These are phyloP conservation scores for Ips nitidus DNA, from an alignment of 1,140 invertebrate genomes.

Conservation along the genomic window DNA sequence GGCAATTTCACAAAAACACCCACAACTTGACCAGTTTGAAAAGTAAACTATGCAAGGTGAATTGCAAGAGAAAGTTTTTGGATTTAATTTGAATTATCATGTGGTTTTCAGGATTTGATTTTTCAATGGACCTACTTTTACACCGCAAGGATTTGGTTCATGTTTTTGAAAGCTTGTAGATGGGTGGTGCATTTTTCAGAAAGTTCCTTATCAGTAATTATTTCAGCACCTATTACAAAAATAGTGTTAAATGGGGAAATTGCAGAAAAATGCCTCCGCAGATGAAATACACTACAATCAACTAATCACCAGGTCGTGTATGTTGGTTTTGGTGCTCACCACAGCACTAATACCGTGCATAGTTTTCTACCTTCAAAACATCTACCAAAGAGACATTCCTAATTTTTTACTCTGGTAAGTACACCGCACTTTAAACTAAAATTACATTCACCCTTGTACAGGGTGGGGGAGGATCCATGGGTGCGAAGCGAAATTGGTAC, in stretches of 20 bases:
- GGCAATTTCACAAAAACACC: conserved; percentile 25
- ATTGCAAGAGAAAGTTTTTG: neutral
- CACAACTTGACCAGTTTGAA: conserved; percentile 28
- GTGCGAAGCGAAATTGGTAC: conserved; percentile 46
- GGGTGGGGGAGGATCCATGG: conserved; percentile 48
- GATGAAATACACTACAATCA: conserved; percentile 33
- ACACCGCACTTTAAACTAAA: neutral
- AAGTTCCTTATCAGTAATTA: conserved; percentile 12
- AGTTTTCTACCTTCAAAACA: conserved; percentile 33
- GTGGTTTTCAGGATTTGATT: conserved; percentile 41
- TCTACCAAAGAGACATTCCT: conserved; percentile 41
- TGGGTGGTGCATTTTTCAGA: conserved; percentile 32
- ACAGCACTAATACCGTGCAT: conserved; percentile 37
- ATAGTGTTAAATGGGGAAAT: neutral
- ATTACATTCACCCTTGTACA: conserved; percentile 6
- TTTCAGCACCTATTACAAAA: no score
- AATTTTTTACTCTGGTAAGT: conserved; percentile 49
- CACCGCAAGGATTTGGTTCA: conserved; percentile 45
- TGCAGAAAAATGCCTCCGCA: conserved; percentile 9
- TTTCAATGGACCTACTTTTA: conserved; percentile 50
- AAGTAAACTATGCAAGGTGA: conserved; percentile 30
- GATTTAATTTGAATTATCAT: no score
- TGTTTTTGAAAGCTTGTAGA: conserved; percentile 42
- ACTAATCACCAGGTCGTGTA: conserved; percentile 27
- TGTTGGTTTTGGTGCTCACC: conserved; percentile 33